Base-by-base conservation (phyloP, 2,888 invertebrate species). In the Acronicta alni region DNA sequence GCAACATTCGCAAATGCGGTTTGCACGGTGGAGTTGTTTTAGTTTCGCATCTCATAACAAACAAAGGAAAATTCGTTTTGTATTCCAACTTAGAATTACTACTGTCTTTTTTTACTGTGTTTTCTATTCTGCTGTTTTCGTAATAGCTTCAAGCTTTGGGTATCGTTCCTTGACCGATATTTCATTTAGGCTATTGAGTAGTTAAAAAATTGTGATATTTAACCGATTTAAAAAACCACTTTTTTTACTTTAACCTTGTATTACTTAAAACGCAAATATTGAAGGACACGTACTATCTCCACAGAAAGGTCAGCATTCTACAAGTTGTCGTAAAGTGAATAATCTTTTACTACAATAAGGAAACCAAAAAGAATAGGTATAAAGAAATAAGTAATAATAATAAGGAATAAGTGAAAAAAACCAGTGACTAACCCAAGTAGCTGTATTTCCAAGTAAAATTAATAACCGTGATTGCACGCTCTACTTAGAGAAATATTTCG, bases 1-100 rank as follows among this genome's bases (percentile, higher is more conserved):
- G 26, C 37, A 47, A 57, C 41, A 66, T 32, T 66, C 2, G 45
- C 48, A 51, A 56, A 57, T 57, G 37, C 23, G n/a, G 46, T 60
- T 57, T 57, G 61, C 67, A 67, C 61, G 53, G 49, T 17, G 0
- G 41, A 57, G 45, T 53, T 46, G 59, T 44, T n/a, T n/a, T n/a
- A 26, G 38, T 57, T 48, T 54, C 26, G n/a, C 47, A 38, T 14
- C 41, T 47, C 18, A 18, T 37, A 16, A 42, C 32, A 26, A 49
- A 57, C 63, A 73, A 76, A 61, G 51, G 26, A 39, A 46, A 38
- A 54, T 54, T 46, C 35, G 42, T 58, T 64, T 67, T 18, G 48
- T 49, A 43, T 47, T 17, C 39, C 32, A 52, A 26, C 42, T 52
- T 8, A 5, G 20, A 54, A 58, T 4, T 54, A 32, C 23, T 1